Percentiles rank a stretch among this genome's conserved stretches.
Evolutionary conservation across 2,113 vertebrate genomes (phyloP).

Genomic region (Oceanites oceanicus): DNA sequence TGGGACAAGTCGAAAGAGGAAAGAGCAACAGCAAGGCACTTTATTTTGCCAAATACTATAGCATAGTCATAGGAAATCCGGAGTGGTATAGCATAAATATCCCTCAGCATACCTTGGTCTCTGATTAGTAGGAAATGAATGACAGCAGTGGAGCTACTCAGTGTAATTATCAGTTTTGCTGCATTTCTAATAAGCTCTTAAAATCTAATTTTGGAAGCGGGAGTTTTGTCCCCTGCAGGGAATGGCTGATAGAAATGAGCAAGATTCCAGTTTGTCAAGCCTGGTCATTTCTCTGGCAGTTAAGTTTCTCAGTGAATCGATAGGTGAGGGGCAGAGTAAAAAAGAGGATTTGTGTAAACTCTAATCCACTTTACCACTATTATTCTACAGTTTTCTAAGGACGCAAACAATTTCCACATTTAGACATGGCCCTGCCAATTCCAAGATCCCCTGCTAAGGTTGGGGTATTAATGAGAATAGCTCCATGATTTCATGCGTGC

Average conservation of each 20-base stretch:
- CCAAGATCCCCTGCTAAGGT: not conserved
- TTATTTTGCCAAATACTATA: conserved; percentile 1
- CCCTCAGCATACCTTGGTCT: not conserved
- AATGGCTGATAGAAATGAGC: not conserved
- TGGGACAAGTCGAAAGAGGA: conserved; percentile 17
- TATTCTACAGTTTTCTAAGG: not conserved
- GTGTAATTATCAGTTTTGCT: conserved; percentile 50
- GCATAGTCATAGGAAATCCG: conserved; percentile 28
- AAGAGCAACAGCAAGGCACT: not conserved
- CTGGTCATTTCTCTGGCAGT: not conserved
- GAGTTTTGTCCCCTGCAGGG: conserved; percentile 1
- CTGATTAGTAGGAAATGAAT: conserved; percentile 60
- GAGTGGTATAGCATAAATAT: conserved; percentile 20
- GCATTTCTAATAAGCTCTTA: conserved; percentile 48
- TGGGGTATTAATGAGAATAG: not conserved
- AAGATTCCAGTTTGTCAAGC: not conserved
- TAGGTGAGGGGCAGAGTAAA: not conserved
- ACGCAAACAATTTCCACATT: not conserved
- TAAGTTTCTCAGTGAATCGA: not conserved
- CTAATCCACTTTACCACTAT: not conserved
- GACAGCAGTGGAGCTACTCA: conserved; percentile 44
- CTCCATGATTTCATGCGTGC: not conserved
- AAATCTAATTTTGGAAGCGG: conserved; percentile 44
- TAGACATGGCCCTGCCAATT: not conserved
- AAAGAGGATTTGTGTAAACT: not conserved